Evolutionary conservation across 2,797 vertebrate genomes (phyloP).

Genomic region (Crenichthys baileyi): DNA sequence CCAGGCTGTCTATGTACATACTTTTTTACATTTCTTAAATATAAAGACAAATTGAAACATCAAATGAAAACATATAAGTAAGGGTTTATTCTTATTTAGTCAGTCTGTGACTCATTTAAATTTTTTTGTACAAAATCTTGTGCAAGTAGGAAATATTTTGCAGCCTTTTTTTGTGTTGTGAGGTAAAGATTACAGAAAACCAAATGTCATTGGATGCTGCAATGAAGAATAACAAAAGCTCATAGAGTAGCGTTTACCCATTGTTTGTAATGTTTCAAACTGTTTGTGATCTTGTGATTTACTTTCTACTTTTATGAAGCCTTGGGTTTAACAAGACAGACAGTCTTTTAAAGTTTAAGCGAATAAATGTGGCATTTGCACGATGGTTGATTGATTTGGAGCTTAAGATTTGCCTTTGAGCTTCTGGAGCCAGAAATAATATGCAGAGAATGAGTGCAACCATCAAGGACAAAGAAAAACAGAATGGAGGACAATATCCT

Average conservation of each 20-base stretch:
- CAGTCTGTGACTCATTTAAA: neutral
- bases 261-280: constrained; percentile 12
- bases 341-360: constrained; percentile 4
- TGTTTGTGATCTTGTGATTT: constrained; percentile 6
- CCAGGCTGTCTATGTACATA: no score
- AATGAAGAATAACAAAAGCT: neutral
- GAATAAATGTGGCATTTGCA: neutral
- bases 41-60: neutral
- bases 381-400: constrained; percentile 9
- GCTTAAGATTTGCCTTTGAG: neutral
- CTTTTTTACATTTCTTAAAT: neutral
- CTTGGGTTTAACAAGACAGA: constrained; percentile 1
- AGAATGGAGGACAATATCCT: neutral
- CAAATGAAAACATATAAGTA: neutral
- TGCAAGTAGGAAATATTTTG: neutral
- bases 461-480: neutral
- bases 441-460: neutral
- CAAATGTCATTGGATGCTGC: no score
- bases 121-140: neutral
- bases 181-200: no score
- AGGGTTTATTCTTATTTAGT: neutral
- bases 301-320: constrained; percentile 22
- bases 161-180: neutral
- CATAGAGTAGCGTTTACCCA: constrained; percentile 5
- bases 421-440: constrained; percentile 3